Conservation (phyloP, 2,797 vertebrate species). For the Neosilurus mollespiculum region DNA sequence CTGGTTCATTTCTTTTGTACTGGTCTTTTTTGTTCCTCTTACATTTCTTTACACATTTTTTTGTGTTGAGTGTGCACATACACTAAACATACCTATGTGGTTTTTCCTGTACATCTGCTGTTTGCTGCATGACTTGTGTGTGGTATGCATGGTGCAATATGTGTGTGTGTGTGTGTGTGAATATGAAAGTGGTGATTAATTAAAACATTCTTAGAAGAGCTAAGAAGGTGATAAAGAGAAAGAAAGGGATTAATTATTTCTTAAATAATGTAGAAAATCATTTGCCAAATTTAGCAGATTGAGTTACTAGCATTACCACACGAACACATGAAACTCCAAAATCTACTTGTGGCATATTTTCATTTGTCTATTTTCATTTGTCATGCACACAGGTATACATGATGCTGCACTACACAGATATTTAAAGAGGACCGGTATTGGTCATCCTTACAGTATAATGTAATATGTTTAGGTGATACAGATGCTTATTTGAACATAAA, state of each 20-base stretch:
- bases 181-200: slow-evolving; percentile 43
- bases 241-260: not conserved
- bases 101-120: not conserved
- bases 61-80: not conserved
- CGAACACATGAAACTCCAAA: not conserved
- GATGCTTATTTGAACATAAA: too few species aligned
- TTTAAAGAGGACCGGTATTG: too few species aligned
- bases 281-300: not conserved
- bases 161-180: slow-evolving; percentile 29
- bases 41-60: too few species aligned
- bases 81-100: not conserved
- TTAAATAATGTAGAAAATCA: slow-evolving; percentile 35
- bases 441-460: too few species aligned
- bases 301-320: not conserved
- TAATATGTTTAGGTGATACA: too few species aligned
- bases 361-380: too few species aligned
- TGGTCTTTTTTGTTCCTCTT: not conserved
- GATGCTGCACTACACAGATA: not conserved
- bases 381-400: not conserved
- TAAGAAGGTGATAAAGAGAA: slow-evolving; percentile 14
- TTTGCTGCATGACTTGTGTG: not conserved
- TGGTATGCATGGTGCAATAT: not conserved
- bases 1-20: not conserved
- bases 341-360: not conserved
- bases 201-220: slow-evolving; percentile 20